Evolutionary conservation across 2,113 vertebrate species (phyloP).

Genomic region (Cisticola juncidis): DNA sequence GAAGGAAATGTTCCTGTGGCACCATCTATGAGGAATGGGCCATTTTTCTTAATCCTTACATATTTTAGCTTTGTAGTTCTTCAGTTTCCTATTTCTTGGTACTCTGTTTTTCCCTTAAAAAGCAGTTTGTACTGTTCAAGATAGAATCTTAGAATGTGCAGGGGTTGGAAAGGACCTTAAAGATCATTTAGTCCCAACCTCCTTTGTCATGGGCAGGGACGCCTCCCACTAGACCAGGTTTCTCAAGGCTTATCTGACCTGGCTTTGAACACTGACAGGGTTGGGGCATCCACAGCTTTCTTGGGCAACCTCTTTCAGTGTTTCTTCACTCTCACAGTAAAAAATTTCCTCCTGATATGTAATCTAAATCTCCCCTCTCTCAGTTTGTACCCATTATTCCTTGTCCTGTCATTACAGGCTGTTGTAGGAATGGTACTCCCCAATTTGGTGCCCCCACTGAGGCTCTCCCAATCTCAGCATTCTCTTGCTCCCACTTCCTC

Average conservation of each 20-base stretch:
- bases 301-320: background rate
- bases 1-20: background rate
- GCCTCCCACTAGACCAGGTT: background rate
- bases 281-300: background rate
- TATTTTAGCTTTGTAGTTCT: background rate
- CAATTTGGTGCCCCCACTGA: fast-evolving
- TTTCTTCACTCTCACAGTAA: background rate
- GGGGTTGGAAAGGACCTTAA: background rate
- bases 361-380: background rate
- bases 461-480: background rate
- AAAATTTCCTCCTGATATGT: background rate
- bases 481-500: background rate
- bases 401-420: background rate
- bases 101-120: background rate
- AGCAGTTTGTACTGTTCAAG: background rate
- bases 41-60: background rate
- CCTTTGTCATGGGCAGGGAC: background rate
- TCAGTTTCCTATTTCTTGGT: background rate
- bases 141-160: background rate
- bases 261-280: background rate
- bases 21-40: background rate
- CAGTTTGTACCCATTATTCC: background rate
- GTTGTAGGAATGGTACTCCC: background rate
- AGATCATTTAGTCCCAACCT: background rate
- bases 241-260: background rate